phyloP scores from a whole-genome alignment of 2,797 vertebrate species.

The Halcyon smyrnensis region DNA sequence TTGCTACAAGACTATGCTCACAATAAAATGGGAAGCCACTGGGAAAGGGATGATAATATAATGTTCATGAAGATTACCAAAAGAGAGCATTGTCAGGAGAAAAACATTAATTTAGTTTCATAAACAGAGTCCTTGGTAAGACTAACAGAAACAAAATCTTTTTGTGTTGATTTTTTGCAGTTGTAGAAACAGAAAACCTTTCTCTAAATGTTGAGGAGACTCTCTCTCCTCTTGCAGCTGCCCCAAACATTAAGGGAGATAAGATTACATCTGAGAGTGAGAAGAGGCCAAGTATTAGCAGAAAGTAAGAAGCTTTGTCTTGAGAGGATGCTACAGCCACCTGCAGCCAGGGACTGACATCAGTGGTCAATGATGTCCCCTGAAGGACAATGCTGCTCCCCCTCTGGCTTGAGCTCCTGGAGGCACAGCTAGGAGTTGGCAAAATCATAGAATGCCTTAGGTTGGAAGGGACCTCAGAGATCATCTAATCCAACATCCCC shows the following conservation, averaged over 20 bases:
- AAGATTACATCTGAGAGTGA: background rate
- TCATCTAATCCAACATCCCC: no score
- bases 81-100: background rate
- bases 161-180: background rate
- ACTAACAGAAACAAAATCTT: slow-evolving; percentile 15
- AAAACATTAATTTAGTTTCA: background rate
- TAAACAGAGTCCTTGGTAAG: background rate
- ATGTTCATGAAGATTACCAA: background rate
- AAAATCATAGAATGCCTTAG: background rate
- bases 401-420: background rate
- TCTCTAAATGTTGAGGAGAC: slow-evolving; percentile 19
- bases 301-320: background rate
- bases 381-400: background rate
- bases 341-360: background rate
- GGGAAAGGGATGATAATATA: background rate
- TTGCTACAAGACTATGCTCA: background rate
- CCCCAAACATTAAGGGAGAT: background rate
- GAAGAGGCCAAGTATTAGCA: background rate
- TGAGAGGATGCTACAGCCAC: background rate
- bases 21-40: background rate
- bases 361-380: rapidly evolving
- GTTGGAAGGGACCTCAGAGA: no score
- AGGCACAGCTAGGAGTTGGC: background rate
- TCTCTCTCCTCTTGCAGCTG: background rate
- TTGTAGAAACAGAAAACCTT: background rate